A percentile compares a stretch with the other conserved stretches of the same genome.
phyloP scores from a whole-genome alignment of 2,113 vertebrate genomes.

The Eulacestoma nigropectus region DNA sequence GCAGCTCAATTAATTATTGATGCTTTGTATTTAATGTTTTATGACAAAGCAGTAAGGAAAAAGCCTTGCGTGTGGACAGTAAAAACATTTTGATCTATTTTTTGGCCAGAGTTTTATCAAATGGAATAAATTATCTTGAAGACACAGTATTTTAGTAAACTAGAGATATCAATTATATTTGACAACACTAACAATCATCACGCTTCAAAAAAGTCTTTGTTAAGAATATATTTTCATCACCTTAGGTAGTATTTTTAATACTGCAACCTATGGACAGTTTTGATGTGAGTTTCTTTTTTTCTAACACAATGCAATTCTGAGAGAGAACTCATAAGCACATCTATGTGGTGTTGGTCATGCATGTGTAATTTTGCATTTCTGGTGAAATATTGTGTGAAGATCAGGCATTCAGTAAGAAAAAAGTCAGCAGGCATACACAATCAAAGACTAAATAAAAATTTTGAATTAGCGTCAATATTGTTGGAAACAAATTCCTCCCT shows the following conservation, averaged over 20 bases:
- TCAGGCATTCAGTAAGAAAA: not conserved
- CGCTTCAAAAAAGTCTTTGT: not conserved
- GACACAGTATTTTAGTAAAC: not conserved
- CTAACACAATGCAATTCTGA: not conserved
- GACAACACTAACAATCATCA: not conserved
- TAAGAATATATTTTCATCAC: not conserved
- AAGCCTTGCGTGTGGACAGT: not conserved
- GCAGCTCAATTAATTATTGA: conserved; percentile 62
- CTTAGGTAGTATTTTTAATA: not conserved
- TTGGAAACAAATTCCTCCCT: not conserved
- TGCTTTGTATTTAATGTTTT: conserved; percentile 40
- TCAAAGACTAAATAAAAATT: not conserved
- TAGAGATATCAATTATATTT: not conserved
- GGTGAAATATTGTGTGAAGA: not conserved
- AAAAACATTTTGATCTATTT: not conserved
- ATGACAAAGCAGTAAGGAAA: conserved; percentile 30
- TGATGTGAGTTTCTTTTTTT: not conserved
- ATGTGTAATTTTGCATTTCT: not conserved
- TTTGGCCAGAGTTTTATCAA: not conserved
- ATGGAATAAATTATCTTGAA: not conserved
- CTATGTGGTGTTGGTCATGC: not conserved
- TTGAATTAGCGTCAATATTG: not conserved
- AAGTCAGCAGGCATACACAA: not conserved
- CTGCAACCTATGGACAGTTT: not conserved
- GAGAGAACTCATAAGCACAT: not conserved